phyloP scores from a whole-genome alignment of 2,797 vertebrate genomes.

The Astyanax mexicanus region DNA sequence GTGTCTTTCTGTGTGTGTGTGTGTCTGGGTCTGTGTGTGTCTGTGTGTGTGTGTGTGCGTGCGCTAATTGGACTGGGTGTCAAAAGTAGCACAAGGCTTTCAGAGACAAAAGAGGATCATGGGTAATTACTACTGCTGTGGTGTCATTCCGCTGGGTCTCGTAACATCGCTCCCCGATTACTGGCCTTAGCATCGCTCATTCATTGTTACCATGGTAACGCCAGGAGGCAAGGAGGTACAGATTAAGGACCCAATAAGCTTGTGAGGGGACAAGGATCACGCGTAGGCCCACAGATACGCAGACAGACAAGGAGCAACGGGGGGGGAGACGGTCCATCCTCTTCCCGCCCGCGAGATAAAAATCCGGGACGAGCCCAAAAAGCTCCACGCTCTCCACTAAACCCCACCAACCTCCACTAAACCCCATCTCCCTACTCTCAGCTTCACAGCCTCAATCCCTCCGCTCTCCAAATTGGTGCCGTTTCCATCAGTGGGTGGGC shows the following conservation, averaged over 20 bases:
- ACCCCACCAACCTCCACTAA: too few species aligned
- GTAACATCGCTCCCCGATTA: slow-evolving; percentile 20
- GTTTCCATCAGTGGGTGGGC: neutral
- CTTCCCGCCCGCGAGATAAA: slow-evolving; percentile 34
- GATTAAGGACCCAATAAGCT: slow-evolving; percentile 29
- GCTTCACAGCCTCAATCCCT: too few species aligned
- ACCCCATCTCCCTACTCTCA: slow-evolving; percentile 4
- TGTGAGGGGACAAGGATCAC: slow-evolving; percentile 19
- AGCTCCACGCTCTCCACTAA: slow-evolving; percentile 23
- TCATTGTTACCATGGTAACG: slow-evolving; percentile 43
- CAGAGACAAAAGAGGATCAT: slow-evolving; percentile 41
- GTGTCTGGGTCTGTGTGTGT: neutral
- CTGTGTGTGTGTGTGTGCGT: neutral
- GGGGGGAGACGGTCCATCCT: neutral
- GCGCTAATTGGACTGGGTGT: slow-evolving; percentile 38
- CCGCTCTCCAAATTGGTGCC: neutral
- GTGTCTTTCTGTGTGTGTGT: neutral
- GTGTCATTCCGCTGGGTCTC: slow-evolving; percentile 42
- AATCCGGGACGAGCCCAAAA: slow-evolving; percentile 51
- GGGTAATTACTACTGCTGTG: slow-evolving; percentile 47
- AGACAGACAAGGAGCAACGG: neutral
- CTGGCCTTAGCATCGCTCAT: slow-evolving; percentile 21
- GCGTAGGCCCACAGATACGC: neutral
- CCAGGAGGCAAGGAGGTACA: slow-evolving; percentile 6
- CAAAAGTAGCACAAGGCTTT: slow-evolving; percentile 32